These are phyloP conservation scores for Nannoperca australis DNA, from an alignment of 2,797 vertebrate species.

Conservation along the genomic window DNA sequence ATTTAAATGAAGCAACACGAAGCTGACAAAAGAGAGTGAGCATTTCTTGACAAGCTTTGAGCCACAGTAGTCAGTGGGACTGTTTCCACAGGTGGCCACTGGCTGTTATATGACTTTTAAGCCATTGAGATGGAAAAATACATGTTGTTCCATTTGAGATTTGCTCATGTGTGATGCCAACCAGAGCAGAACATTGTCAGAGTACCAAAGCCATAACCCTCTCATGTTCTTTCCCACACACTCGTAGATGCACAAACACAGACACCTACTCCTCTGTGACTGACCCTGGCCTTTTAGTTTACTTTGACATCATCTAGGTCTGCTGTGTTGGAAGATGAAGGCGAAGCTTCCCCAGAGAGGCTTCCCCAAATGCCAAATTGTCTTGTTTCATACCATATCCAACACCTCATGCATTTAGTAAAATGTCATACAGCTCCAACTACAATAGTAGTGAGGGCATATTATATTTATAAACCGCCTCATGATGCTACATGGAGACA, in stretches of 20 bases:
- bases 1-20: conserved; percentile 58
- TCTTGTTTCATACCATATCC: conserved; percentile 54
- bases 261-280: conserved; percentile 12
- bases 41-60: conserved; percentile 33
- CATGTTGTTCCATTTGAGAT: conserved; percentile 73
- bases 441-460: conserved; percentile 24
- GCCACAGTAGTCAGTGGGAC: conserved; percentile 31
- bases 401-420: conserved; percentile 44
- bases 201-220: conserved; percentile 51
- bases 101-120: conserved; percentile 61
- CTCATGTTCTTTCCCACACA: conserved; percentile 31
- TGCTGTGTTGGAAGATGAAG: conserved; percentile 46
- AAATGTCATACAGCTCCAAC: conserved; percentile 59
- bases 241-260: conserved; percentile 14
- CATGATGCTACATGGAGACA: conserved; percentile 50
- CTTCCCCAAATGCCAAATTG: conserved; percentile 70
- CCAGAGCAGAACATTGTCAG: conserved; percentile 69
- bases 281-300: conserved; percentile 18
- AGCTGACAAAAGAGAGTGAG: conserved; percentile 15
- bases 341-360: conserved; percentile 35
- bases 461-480: conserved; percentile 49
- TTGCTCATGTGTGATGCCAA: conserved; percentile 69
- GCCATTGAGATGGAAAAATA: conserved; percentile 70
- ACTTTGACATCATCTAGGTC: conserved; percentile 45
- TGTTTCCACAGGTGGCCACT: conserved; percentile 72